These are phyloP conservation scores for Anadara kagoshimensis DNA, from an alignment of 1,140 invertebrate genomes.

Conservation along the genomic window DNA sequence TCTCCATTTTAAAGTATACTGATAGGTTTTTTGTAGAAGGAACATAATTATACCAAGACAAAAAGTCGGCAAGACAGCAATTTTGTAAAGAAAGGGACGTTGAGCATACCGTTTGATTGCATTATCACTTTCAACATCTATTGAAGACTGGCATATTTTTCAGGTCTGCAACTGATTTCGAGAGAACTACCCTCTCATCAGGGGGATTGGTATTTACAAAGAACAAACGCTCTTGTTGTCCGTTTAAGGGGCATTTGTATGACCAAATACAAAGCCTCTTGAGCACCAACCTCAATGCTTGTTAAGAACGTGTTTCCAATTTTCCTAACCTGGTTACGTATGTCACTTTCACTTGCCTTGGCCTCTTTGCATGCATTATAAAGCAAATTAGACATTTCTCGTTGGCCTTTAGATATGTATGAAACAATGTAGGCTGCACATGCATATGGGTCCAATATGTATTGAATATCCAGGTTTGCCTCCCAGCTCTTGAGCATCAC, in stretches of 20 bases:
- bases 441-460: too few relatives aligned
- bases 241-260: slow-evolving; percentile 34
- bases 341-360: neutral
- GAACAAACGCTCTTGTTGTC: slow-evolving; percentile 18
- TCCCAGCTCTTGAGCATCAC: slow-evolving; percentile 16
- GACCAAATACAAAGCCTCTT: slow-evolving; percentile 27
- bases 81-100: neutral
- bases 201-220: slow-evolving; percentile 38
- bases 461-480: too few relatives aligned
- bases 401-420: slow-evolving; percentile 40
- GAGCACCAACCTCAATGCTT: slow-evolving; percentile 25
- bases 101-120: slow-evolving; percentile 2
- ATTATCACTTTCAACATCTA: slow-evolving; percentile 4
- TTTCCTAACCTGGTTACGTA: slow-evolving; percentile 22
- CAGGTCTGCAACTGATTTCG: slow-evolving; percentile 5
- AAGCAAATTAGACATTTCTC: slow-evolving; percentile 34
- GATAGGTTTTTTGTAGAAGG: neutral
- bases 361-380: slow-evolving; percentile 18
- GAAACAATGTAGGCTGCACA: slow-evolving; percentile 34
- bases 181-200: slow-evolving; percentile 18
- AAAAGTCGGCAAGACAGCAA: neutral
- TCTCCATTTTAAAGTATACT: neutral
- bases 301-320: slow-evolving; percentile 29
- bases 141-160: neutral
- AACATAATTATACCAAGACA: neutral